phyloP scores from a whole-genome alignment of 2,113 vertebrate species.

The Perognathus longimembris region DNA sequence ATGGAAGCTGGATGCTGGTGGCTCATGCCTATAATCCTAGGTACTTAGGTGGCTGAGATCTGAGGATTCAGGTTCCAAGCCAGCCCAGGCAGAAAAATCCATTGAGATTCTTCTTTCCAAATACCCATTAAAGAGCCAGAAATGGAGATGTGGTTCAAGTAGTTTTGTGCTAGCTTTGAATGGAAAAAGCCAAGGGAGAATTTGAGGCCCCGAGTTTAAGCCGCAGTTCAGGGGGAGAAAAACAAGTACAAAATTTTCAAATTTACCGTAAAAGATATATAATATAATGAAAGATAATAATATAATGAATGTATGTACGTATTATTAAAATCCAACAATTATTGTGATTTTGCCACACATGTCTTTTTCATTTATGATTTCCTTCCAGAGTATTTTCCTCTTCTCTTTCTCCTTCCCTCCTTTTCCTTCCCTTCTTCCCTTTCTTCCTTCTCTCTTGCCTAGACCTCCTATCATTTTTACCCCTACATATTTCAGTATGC shows the following conservation, averaged over 20 bases:
- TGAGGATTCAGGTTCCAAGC: no score
- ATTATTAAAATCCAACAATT: slow-evolving; percentile 48
- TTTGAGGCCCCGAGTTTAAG: no score
- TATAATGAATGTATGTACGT: neutral
- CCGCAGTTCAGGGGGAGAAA: no score
- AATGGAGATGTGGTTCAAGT: no score
- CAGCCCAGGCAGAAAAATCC: no score
- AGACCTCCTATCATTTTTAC: slow-evolving; percentile 4
- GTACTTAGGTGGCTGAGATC: no score
- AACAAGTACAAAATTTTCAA: neutral
- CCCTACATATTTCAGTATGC: neutral
- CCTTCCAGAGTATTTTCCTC: neutral
- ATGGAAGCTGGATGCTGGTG: neutral
- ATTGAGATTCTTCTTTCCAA: no score
- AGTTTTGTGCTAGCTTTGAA: no score
- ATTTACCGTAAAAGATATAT: slow-evolving; percentile 35
- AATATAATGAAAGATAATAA: slow-evolving; percentile 5
- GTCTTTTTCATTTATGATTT: slow-evolving; percentile 23
- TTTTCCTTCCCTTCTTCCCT: neutral
- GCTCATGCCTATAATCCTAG: no score
- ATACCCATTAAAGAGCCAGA: no score
- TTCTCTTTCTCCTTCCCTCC: neutral
- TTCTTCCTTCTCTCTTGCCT: neutral
- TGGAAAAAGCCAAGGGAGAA: no score
- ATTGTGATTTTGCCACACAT: slow-evolving; percentile 13